Conservation (phyloP, 2,888 invertebrate species). For the Xanthia icteritia region DNA sequence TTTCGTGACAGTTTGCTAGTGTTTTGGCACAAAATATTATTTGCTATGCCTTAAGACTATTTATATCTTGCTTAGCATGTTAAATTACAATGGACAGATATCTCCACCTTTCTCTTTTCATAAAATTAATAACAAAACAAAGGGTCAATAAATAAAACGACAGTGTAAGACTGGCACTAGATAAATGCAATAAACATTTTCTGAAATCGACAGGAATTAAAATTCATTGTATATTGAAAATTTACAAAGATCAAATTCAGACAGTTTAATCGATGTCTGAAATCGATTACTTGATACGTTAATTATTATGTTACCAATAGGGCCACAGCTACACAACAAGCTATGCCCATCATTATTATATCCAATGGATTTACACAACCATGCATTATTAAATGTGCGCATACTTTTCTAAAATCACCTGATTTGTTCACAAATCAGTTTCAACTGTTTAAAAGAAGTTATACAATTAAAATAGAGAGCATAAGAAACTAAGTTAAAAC, state of each 20-base stretch:
- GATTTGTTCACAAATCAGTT: constrained; percentile 5
- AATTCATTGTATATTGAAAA: not conserved
- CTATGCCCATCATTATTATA: not conserved
- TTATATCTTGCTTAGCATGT: not conserved
- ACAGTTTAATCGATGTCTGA: constrained; percentile 19
- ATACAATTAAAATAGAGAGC: constrained; percentile 11
- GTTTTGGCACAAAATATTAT: constrained; percentile 48
- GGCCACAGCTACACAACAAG: not conserved
- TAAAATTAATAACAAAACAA: constrained; percentile 19
- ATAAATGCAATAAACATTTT: constrained; percentile 7
- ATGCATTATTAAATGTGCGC: constrained; percentile 29
- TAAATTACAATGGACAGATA: constrained; percentile 22
- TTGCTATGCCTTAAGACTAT: constrained; percentile 16
- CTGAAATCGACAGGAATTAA: not conserved
- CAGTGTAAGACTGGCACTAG: not conserved
- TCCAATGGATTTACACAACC: constrained; percentile 41
- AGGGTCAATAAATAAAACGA: not conserved
- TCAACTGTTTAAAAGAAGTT: not conserved
- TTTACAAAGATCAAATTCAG: constrained; percentile 8
- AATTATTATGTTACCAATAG: not conserved
- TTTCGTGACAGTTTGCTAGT: not conserved
- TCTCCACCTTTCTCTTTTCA: constrained; percentile 21
- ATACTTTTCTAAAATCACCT: not conserved
- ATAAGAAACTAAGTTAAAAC: constrained; percentile 10
- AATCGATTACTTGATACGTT: constrained; percentile 10